Percentiles rank a stretch among this genome's conserved stretches.
Evolutionary conservation across 2,888 invertebrate species (phyloP).

Genomic region (Cenopis cana): DNA sequence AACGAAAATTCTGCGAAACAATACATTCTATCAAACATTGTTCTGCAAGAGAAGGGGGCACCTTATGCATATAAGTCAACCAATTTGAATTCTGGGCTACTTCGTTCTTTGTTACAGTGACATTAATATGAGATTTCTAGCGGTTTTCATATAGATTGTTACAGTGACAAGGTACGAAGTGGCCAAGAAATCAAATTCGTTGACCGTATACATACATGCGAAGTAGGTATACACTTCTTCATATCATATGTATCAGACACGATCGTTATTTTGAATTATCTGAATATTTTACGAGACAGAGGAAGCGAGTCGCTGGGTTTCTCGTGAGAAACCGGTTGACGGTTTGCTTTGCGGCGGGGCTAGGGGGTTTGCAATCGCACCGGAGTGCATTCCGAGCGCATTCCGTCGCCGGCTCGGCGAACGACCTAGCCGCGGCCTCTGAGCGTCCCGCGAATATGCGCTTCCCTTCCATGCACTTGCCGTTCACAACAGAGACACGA

Average conservation of each 20-base stretch:
- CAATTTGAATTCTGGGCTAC: too few species aligned
- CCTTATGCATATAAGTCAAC: too few species aligned
- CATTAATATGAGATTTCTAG: too few species aligned
- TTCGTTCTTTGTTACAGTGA: too few species aligned
- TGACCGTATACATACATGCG: too few species aligned
- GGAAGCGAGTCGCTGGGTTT: constrained; percentile 49
- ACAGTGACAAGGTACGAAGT: too few species aligned
- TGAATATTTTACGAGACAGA: constrained; percentile 36
- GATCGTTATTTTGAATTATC: constrained; percentile 41
- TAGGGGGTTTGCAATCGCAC: constrained; percentile 61
- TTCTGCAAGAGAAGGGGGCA: too few species aligned
- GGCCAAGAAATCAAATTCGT: too few species aligned
- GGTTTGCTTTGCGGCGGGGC: constrained; percentile 49
- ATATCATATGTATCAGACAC: not conserved
- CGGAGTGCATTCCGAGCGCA: constrained; percentile 72
- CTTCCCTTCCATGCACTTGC: constrained; percentile 52
- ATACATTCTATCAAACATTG: too few species aligned
- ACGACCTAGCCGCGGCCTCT: constrained; percentile 61
- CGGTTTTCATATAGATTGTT: too few species aligned
- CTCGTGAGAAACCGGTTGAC: constrained; percentile 60
- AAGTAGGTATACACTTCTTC: too few species aligned
- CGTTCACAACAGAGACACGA: not conserved
- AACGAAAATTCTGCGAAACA: too few species aligned
- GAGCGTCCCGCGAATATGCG: constrained; percentile 41
- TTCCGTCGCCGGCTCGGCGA: constrained; percentile 61